phyloP scores from a whole-genome alignment of 2,113 vertebrate genomes.

The Sylvilagus bachmani region DNA sequence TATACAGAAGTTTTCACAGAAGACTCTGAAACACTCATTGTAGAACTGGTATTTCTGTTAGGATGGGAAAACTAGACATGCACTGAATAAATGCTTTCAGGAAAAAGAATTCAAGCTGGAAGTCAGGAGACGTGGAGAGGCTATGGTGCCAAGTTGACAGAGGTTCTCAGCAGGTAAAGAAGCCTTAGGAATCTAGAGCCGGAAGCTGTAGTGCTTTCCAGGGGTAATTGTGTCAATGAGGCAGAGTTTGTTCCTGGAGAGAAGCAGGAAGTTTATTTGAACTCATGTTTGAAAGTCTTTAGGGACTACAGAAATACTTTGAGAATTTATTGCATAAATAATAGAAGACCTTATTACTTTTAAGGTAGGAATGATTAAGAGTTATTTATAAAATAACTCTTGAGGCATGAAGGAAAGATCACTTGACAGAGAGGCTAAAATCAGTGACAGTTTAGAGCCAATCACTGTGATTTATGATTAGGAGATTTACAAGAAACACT shows the following conservation, averaged over 20 bases:
- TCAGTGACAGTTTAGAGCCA: background rate
- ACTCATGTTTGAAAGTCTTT: background rate
- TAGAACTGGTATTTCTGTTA: background rate
- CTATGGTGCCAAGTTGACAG: background rate
- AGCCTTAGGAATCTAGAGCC: fast-evolving
- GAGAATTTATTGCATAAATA: background rate
- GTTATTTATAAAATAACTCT: background rate
- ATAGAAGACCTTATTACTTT: background rate
- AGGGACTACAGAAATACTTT: background rate
- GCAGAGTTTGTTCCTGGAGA: background rate
- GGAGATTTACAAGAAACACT: background rate
- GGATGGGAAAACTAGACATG: background rate
- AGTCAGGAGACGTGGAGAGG: background rate
- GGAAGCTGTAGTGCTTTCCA: background rate
- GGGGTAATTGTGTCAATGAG: background rate
- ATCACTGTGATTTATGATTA: background rate
- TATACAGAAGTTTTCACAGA: background rate
- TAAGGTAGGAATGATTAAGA: background rate
- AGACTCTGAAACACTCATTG: background rate
- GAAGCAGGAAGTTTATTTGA: background rate
- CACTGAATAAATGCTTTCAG: background rate
- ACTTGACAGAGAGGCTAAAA: background rate
- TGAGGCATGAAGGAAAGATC: background rate
- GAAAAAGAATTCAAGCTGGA: background rate
- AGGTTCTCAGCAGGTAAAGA: background rate